phyloP scores from a whole-genome alignment of 1,140 invertebrate genomes.

The Acromyrmex echinatior region DNA sequence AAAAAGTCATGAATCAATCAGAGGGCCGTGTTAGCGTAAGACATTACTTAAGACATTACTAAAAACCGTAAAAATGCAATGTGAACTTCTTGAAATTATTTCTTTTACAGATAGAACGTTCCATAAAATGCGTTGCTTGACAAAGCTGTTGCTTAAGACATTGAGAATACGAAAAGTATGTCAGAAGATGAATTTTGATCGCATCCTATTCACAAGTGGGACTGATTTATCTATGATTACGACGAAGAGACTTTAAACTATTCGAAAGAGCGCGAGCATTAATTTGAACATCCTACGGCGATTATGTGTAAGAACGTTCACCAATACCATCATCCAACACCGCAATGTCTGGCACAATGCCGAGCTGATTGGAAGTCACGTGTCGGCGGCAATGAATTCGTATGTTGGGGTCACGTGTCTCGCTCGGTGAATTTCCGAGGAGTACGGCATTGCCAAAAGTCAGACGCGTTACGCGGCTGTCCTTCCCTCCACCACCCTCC shows the following conservation, averaged over 20 bases:
- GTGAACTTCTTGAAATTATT: too few species aligned
- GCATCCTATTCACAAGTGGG: background rate
- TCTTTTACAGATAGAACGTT: background rate
- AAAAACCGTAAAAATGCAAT: background rate
- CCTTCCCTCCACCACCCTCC: slow-evolving; percentile 8
- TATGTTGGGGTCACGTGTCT: slow-evolving; percentile 78
- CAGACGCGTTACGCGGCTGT: slow-evolving; percentile 51
- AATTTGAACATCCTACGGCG: slow-evolving; percentile 10
- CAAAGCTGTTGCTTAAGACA: background rate
- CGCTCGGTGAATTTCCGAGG: slow-evolving; percentile 72
- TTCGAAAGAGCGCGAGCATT: background rate
- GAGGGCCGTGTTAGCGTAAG: too few species aligned
- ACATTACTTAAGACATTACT: background rate
- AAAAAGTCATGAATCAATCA: too few species aligned
- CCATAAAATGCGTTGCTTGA: background rate
- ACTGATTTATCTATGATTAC: background rate
- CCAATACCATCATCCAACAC: slow-evolving; percentile 25
- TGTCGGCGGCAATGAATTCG: slow-evolving; percentile 79
- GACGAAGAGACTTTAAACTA: background rate
- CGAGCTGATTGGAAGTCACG: slow-evolving; percentile 79
- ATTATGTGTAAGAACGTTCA: slow-evolving; percentile 31
- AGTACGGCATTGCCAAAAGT: slow-evolving; percentile 69
- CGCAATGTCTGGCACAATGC: slow-evolving; percentile 70
- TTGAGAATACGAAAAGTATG: background rate
- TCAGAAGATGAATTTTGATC: background rate